Evolutionary conservation across 1,140 invertebrate genomes (phyloP).

Genomic region (Lerema accius): DNA sequence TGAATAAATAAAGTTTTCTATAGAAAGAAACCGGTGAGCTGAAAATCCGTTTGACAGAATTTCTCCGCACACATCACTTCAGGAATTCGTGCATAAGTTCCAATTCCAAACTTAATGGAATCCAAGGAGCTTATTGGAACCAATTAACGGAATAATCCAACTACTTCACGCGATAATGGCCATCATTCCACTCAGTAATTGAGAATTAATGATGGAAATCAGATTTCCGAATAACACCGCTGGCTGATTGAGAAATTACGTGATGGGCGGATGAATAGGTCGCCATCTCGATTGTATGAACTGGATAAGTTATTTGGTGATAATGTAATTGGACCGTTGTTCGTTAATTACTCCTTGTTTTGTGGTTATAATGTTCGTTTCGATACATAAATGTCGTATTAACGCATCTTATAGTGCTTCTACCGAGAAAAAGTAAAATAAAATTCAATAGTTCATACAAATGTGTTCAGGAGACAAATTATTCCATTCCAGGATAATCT

Average conservation of each 20-base stretch:
- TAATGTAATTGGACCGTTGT: not conserved
- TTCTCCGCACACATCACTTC: too few species aligned
- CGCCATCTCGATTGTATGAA: slow-evolving; percentile 4
- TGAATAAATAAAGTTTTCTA: too few species aligned
- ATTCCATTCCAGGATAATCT: too few species aligned
- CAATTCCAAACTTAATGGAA: not conserved
- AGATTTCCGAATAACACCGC: slow-evolving; percentile 23
- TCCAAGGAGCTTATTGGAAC: slow-evolving; percentile 16
- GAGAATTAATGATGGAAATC: slow-evolving; percentile 33
- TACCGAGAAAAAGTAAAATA: too few species aligned
- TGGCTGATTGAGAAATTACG: slow-evolving; percentile 31
- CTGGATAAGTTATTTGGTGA: not conserved
- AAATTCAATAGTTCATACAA: too few species aligned
- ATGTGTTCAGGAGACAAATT: too few species aligned
- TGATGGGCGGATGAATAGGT: slow-evolving; percentile 25
- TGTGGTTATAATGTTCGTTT: too few species aligned
- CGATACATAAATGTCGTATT: too few species aligned
- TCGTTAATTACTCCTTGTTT: not conserved
- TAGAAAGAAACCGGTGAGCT: too few species aligned
- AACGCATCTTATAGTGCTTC: too few species aligned
- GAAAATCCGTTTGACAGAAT: not conserved
- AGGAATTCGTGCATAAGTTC: too few species aligned
- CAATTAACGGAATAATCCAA: slow-evolving; percentile 13
- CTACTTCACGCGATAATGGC: slow-evolving; percentile 28
- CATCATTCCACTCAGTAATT: slow-evolving; percentile 22